Percentiles rank a stretch among this genome's conserved stretches.
phyloP scores from a whole-genome alignment of 1,140 invertebrate species.

The Apolygus lucorum region DNA sequence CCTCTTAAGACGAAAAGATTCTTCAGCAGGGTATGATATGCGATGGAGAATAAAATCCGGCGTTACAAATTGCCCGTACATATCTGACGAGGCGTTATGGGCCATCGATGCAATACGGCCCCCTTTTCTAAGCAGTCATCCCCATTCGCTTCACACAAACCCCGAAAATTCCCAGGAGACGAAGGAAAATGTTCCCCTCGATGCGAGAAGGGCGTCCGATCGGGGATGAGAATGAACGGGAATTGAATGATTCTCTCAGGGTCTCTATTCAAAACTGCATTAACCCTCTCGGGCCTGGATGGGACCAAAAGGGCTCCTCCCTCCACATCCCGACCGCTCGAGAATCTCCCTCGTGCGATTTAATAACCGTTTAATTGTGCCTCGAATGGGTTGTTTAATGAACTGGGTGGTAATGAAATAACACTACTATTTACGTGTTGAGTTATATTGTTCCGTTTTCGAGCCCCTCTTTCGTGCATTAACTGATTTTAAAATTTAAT shows the following conservation, averaged over 20 bases:
- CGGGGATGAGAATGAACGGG: neutral
- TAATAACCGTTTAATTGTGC: conserved; percentile 12
- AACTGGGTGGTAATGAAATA: conserved; percentile 12
- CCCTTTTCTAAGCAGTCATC: neutral
- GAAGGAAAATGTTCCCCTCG: neutral
- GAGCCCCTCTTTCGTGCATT: too few relatives aligned
- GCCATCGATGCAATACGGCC: conserved; percentile 7
- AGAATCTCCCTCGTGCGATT: neutral
- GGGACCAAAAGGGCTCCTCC: neutral
- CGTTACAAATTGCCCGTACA: conserved; percentile 20
- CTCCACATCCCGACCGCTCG: neutral
- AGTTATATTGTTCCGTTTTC: neutral
- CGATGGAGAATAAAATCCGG: too few relatives aligned
- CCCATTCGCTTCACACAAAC: neutral
- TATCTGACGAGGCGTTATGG: conserved; percentile 23
- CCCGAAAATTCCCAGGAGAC: neutral
- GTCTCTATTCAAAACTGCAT: neutral
- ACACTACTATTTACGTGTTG: conserved; percentile 8
- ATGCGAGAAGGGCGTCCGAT: neutral
- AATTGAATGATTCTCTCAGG: neutral
- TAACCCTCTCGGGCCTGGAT: neutral
- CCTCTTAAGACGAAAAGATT: too few relatives aligned
- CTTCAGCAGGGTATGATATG: too few relatives aligned
- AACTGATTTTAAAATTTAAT: too few relatives aligned
- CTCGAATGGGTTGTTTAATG: conserved; percentile 15